Conservation (phyloP, 1,140 invertebrate genomes). For the Aphidius ervi region DNA sequence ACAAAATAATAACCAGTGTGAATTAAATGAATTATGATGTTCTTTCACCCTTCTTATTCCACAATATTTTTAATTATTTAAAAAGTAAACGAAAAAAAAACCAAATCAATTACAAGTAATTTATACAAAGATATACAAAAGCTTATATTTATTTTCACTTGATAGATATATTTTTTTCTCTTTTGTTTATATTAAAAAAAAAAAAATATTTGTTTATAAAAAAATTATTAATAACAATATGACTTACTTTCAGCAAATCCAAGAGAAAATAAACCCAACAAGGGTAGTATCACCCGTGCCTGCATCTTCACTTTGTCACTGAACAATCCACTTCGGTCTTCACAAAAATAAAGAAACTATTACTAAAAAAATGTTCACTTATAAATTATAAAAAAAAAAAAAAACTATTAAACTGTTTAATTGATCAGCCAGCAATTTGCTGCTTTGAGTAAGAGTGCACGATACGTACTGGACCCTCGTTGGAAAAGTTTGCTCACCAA, state of each 20-base stretch:
- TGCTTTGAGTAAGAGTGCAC: constrained; percentile 44
- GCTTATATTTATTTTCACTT: no score
- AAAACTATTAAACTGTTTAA: constrained; percentile 6
- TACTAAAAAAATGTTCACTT: constrained; percentile 12
- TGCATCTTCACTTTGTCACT: constrained; percentile 25
- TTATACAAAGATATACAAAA: no score
- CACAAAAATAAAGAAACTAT: constrained; percentile 18
- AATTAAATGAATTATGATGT: no score
- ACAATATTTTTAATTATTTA: no score
- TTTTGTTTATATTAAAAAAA: neutral
- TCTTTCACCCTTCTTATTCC: no score
- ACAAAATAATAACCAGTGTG: no score
- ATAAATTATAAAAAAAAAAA: constrained; percentile 9
- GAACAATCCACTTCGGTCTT: neutral
- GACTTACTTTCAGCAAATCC: constrained; percentile 37
- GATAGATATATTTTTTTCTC: neutral
- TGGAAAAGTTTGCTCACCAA: constrained; percentile 43
- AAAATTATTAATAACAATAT: no score
- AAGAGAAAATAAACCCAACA: constrained; percentile 32
- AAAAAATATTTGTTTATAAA: neutral
- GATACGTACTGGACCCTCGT: constrained; percentile 45
- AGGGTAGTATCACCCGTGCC: constrained; percentile 24
- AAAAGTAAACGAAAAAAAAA: no score
- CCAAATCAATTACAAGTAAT: no score
- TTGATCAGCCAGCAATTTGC: constrained; percentile 22